phyloP scores from a whole-genome alignment of 2,888 invertebrate species.

The Xylota segnis region DNA sequence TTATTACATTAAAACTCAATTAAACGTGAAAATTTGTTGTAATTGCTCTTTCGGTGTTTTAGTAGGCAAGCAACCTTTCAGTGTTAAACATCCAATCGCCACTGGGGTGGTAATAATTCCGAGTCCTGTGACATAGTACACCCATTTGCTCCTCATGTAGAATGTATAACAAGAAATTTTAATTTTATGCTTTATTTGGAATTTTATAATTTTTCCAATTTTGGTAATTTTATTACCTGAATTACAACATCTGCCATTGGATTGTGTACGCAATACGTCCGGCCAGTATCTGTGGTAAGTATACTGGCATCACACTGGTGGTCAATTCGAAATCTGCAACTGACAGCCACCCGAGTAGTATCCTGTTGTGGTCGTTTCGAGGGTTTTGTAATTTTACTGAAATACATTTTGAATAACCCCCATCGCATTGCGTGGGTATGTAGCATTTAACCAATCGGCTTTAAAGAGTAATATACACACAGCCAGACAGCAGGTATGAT shows the following conservation, averaged over 20 bases:
- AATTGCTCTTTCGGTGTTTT: slow-evolving; percentile 60
- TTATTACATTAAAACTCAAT: slow-evolving; percentile 74
- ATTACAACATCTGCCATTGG: slow-evolving; percentile 68
- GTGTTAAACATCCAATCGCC: slow-evolving; percentile 56
- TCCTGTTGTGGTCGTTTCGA: slow-evolving; percentile 67
- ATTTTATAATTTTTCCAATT: slow-evolving; percentile 47
- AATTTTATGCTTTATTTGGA: slow-evolving; percentile 60
- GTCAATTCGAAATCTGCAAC: slow-evolving; percentile 71
- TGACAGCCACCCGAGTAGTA: slow-evolving; percentile 62
- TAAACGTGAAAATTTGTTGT: slow-evolving; percentile 73
- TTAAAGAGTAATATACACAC: neutral
- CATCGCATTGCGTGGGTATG: slow-evolving; percentile 23
- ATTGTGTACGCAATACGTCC: slow-evolving; percentile 36
- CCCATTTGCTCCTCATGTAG: neutral
- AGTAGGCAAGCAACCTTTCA: slow-evolving; percentile 48
- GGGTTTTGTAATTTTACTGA: slow-evolving; percentile 66
- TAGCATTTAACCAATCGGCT: neutral
- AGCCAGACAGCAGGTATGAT: neutral
- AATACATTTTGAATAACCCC: slow-evolving; percentile 52
- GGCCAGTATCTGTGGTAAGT: slow-evolving; percentile 58
- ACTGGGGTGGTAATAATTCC: slow-evolving; percentile 37
- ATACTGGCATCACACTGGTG: slow-evolving; percentile 68
- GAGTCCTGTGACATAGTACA: slow-evolving; percentile 51
- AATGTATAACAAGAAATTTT: slow-evolving; percentile 15
- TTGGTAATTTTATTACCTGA: slow-evolving; percentile 71